phyloP scores from a whole-genome alignment of 1,140 invertebrate genomes.

The Microplitis demolitor region DNA sequence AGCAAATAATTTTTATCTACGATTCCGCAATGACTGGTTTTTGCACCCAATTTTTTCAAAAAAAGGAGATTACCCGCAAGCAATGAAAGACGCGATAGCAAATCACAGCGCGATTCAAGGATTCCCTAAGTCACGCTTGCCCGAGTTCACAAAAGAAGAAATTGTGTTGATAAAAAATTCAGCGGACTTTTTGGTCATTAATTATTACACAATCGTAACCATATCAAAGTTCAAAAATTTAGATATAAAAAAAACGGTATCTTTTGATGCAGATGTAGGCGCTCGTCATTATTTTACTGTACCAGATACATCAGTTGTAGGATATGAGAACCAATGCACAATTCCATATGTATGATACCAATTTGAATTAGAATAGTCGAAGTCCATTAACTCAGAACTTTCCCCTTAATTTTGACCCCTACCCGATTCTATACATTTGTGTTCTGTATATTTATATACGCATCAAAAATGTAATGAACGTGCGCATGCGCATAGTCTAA shows the following conservation, averaged over 20 bases:
- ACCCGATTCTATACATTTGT: no score
- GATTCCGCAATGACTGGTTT: constrained; percentile 65
- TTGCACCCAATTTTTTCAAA: constrained; percentile 60
- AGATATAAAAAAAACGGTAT: background rate
- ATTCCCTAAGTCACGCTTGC: constrained; percentile 59
- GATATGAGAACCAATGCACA: no score
- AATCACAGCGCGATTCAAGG: constrained; percentile 57
- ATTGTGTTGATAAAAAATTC: constrained; percentile 53
- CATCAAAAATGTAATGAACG: no score
- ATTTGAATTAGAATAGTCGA: no score
- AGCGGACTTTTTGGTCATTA: constrained; percentile 57
- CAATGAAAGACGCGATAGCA: constrained; percentile 56
- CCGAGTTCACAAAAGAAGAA: constrained; percentile 58
- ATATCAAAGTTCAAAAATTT: background rate
- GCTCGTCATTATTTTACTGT: no score
- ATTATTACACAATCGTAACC: constrained; percentile 47
- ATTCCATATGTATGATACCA: no score
- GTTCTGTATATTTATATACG: no score
- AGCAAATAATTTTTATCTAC: constrained; percentile 61
- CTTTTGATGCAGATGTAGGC: constrained; percentile 15
- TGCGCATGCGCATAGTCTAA: no score
- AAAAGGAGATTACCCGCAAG: constrained; percentile 63
- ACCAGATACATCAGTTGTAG: no score
- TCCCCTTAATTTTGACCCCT: no score
- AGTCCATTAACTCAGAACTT: no score